Conservation (phyloP, 1,140 invertebrate genomes). For the Penaeus chinensis region DNA sequence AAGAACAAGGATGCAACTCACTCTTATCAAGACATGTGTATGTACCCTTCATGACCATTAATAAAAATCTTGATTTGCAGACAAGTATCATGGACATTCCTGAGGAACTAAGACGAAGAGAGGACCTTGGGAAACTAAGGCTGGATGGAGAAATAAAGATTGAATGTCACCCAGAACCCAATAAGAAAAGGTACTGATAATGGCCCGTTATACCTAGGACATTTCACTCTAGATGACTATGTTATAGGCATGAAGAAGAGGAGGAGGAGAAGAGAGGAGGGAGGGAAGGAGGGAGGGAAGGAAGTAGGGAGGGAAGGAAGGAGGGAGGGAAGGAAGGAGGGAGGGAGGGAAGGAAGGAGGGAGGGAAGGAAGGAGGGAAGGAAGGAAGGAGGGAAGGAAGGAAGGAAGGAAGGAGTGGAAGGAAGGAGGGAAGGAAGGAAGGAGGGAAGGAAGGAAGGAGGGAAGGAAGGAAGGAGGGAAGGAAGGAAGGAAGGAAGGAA, state of each 20-base stretch:
- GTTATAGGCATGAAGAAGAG: background rate
- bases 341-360: no score
- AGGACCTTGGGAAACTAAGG: constrained; percentile 89
- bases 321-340: no score
- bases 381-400: no score
- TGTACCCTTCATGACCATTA: background rate
- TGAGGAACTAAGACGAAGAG: constrained; percentile 75
- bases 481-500: no score
- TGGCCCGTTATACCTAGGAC: constrained; percentile 2
- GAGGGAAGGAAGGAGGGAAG: no score
- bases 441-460: no score
- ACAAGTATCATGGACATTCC: constrained; percentile 71
- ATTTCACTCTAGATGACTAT: constrained; percentile 22
- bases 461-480: no score
- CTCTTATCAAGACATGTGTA: background rate
- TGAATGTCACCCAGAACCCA: constrained; percentile 89
- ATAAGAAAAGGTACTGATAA: constrained; percentile 75
- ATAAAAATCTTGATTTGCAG: constrained; percentile 39
- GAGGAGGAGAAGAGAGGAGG: background rate
- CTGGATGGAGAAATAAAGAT: constrained; percentile 95
- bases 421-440: no score
- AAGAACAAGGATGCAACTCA: no score
- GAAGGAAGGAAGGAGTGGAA: no score
- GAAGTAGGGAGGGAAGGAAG: no score
- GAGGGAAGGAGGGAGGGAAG: no score